Evolutionary conservation across 2,888 invertebrate species (phyloP), one percentile per base, ranked within the genome.

Genomic region (Ligdia adustata): DNA sequence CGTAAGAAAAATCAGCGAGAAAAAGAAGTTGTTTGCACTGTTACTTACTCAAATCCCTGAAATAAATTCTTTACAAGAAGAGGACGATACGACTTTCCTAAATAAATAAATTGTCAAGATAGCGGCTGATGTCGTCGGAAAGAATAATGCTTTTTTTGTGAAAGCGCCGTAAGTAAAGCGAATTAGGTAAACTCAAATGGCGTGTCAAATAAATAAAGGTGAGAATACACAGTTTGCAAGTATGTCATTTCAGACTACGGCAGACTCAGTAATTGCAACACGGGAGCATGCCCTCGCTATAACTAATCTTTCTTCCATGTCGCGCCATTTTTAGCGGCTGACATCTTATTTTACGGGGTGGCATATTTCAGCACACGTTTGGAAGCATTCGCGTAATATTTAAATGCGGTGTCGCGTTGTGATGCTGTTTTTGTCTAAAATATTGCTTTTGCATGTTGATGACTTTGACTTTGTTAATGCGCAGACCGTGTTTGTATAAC

Each of bases 1-100:
- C 67, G 66, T 69, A 74, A 74, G 72, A 75, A 79, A 82, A 81
- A 82, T 81, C 79, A 79, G 72, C 70, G 70, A 27, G 38, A 66
- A 71, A 66, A 65, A 72, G 70, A 64, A 72, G 59, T 62, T 78
- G 74, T 82, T 83, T 80, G 73, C 74, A 61, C 62, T 68, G 55
- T 55, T 71, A 68, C 69, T 75, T 75, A 76, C 75, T 72, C 68
- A 70, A 79, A 76, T 69, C 70, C 62, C 60, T 60, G 60, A 64
- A 72, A 74, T 72, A 70, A 72, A 76, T 69, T 69, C 69, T 64
- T 54, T 60, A 62, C 66, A 63, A 52, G n/a, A n/a, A n/a, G 59
- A 63, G 53, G 57, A 57, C 57, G 57, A 69, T 59, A 64, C 58
- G 67, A 66, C 61, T 67, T 70, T 53, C 54, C 64, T 63, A 66